phyloP scores from a whole-genome alignment of 2,797 vertebrate species.

The Sebastes dallii region DNA sequence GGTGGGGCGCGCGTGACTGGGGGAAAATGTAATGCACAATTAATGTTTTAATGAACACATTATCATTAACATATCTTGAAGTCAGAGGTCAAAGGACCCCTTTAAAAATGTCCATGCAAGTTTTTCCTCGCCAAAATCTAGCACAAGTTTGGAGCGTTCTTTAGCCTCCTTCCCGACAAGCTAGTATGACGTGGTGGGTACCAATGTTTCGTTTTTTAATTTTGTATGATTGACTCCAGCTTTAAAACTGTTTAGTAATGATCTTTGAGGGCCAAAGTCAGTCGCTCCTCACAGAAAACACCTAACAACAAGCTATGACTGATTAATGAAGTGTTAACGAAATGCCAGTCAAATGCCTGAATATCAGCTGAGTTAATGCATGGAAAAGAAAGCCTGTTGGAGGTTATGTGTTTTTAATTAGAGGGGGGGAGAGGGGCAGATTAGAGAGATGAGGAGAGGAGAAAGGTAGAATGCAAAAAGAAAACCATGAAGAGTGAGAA shows the following conservation, averaged over 20 bases:
- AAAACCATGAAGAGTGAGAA: not conserved
- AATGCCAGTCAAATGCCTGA: not conserved
- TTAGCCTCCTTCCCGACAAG: too few relatives aligned
- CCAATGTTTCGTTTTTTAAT: too few relatives aligned
- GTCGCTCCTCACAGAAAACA: not conserved
- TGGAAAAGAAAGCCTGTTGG: not conserved
- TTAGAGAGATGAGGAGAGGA: not conserved
- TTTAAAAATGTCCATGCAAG: too few relatives aligned
- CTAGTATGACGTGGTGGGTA: too few relatives aligned
- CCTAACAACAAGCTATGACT: not conserved
- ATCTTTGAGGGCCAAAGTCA: not conserved
- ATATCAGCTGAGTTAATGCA: not conserved
- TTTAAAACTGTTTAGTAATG: not conserved
- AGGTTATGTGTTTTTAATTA: constrained; percentile 9
- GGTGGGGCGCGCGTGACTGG: too few relatives aligned
- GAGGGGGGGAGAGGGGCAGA: not conserved
- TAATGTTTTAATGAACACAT: too few relatives aligned
- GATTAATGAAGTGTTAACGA: not conserved
- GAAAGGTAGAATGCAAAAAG: not conserved
- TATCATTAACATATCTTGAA: too few relatives aligned
- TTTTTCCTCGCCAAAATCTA: too few relatives aligned
- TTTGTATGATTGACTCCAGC: too few relatives aligned
- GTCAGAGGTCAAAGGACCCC: too few relatives aligned
- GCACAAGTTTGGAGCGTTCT: too few relatives aligned
- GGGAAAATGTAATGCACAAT: rapidly evolving